Evolutionary conservation across 2,797 vertebrate genomes (phyloP).

Genomic region (Graptemys geographica): DNA sequence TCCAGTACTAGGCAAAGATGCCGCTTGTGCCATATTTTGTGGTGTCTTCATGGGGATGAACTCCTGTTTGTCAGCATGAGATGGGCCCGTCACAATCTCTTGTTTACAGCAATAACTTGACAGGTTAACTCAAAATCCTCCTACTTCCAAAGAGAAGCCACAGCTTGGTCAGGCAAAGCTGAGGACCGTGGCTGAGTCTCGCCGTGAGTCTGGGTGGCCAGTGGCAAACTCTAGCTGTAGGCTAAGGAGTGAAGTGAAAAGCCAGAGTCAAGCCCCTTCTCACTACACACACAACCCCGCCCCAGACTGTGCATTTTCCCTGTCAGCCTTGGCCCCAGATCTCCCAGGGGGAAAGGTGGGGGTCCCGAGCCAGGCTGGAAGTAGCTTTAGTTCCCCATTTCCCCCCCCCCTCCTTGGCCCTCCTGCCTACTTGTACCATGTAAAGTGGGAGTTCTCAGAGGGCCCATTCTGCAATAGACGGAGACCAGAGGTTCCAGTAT

Average conservation of each 20-base stretch:
- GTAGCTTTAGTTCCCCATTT: background rate
- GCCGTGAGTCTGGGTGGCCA: background rate
- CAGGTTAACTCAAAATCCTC: background rate
- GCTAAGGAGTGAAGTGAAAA: rapidly evolving
- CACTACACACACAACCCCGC: background rate
- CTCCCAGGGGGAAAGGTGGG: background rate
- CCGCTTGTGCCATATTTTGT: background rate
- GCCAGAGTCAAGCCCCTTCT: background rate
- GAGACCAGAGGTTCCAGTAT: background rate
- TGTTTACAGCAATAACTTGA: background rate
- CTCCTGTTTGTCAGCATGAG: background rate
- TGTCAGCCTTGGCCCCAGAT: background rate
- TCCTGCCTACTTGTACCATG: background rate
- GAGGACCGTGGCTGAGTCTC: background rate
- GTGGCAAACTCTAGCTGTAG: background rate
- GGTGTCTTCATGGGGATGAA: background rate
- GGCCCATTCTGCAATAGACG: rapidly evolving
- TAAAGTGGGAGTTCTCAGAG: rapidly evolving
- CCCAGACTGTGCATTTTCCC: background rate
- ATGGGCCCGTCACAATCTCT: background rate
- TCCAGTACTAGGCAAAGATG: background rate
- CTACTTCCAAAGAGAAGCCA: background rate
- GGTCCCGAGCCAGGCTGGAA: background rate
- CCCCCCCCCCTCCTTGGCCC: background rate
- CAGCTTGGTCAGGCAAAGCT: background rate